Evolutionary conservation across 2,888 invertebrate species (phyloP).

Genomic region (Theodoxus fluviatilis): DNA sequence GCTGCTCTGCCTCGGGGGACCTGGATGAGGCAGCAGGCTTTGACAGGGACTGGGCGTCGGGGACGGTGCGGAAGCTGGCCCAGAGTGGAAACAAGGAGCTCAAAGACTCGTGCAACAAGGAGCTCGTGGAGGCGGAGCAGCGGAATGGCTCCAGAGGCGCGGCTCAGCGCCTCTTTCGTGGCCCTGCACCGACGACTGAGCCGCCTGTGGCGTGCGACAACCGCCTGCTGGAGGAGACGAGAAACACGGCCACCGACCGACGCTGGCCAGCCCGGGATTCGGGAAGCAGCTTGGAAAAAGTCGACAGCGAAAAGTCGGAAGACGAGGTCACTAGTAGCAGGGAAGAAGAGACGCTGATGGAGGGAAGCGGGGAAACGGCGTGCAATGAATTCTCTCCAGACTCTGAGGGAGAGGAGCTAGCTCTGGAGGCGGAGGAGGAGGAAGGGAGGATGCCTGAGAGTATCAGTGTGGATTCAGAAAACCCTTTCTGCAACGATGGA

Average conservation of each 20-base stretch:
- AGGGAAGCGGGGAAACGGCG: background rate
- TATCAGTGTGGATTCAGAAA: background rate
- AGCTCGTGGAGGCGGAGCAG: no score
- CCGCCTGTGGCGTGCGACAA: constrained; percentile 30
- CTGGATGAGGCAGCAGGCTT: constrained; percentile 17
- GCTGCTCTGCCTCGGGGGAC: constrained; percentile 34
- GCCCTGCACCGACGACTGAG: constrained; percentile 26
- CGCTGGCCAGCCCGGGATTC: constrained; percentile 29
- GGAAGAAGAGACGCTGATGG: background rate
- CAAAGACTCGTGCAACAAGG: no score
- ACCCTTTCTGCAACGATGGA: no score
- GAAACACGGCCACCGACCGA: constrained; percentile 12
- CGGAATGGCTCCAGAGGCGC: background rate
- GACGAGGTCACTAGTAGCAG: background rate
- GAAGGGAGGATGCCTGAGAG: background rate
- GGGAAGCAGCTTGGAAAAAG: constrained; percentile 31
- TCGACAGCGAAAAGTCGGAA: constrained; percentile 35
- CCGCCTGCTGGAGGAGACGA: constrained; percentile 34
- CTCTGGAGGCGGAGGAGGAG: background rate
- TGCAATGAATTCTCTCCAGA: background rate
- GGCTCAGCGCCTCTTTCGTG: constrained; percentile 25
- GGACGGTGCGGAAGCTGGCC: constrained; percentile 23
- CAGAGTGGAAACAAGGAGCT: background rate
- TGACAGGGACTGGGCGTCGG: background rate
- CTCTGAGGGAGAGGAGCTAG: background rate